Conservation (phyloP, 2,797 vertebrate genomes). For the Adrianichthys oophorus region DNA sequence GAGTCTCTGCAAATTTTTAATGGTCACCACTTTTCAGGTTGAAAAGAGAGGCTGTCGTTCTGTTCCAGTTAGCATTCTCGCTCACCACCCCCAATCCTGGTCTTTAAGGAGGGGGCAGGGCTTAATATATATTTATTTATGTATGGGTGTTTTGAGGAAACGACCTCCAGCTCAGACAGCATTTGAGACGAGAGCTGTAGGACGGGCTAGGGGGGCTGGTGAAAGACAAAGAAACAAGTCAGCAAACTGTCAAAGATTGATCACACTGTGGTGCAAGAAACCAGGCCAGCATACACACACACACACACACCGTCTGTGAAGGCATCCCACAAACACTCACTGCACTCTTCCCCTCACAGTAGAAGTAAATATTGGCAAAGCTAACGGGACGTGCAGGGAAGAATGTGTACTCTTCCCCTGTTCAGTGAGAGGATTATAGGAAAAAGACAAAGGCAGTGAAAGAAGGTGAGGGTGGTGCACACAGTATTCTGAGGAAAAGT, state of each 20-base stretch:
- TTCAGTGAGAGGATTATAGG: conserved; percentile 24
- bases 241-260: conserved; percentile 64
- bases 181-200: conserved; percentile 18
- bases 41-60: conserved; percentile 37
- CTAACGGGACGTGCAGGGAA: conserved; percentile 27
- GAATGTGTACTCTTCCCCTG: conserved; percentile 37
- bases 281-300: conserved; percentile 24
- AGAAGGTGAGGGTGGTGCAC: background rate
- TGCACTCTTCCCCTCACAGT: conserved; percentile 29
- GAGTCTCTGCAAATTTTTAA: background rate
- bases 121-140: background rate
- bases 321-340: background rate
- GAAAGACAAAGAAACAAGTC: conserved; percentile 56
- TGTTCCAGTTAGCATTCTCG: conserved; percentile 24
- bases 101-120: conserved; percentile 7
- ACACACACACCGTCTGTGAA: too few species aligned
- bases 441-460: conserved; percentile 36
- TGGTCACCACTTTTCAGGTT: background rate
- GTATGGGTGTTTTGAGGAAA: background rate
- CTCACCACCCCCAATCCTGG: conserved; percentile 18
- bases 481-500: background rate
- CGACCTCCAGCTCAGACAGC: background rate
- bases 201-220: conserved; percentile 1
- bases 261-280: conserved; percentile 51
- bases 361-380: conserved; percentile 67